Evolutionary conservation across 2,888 invertebrate genomes (phyloP), one percentile per base, ranked within the genome.

Genomic region (Brenthis daphne): DNA sequence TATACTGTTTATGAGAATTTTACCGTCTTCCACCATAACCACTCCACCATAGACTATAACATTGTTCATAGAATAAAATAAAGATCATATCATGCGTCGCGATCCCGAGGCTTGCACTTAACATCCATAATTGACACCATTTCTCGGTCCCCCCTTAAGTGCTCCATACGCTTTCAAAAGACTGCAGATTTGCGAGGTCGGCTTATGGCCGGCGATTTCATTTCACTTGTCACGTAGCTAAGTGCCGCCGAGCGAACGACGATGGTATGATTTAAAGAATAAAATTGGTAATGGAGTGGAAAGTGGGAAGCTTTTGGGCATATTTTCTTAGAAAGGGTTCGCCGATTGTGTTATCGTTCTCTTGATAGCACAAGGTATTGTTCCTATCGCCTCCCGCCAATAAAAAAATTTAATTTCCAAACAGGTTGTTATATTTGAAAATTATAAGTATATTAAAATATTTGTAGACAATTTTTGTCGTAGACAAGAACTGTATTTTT

Each of bases 251-350:
- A 77, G 50, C 43, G 88, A 90, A 89, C 89, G 89, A 85, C 51
- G 51, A 53, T 82, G 83, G 85, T 88, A 85, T 85, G 85, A 88
- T 89, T 90, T 85, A 83, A 85, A 82, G 81, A 89, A 90, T 91
- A 88, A 90, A 90, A 89, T 87, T 88, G 89, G 87, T 89, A 91
- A 92, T 92, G 91, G 91, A 85, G 81, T 85, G 91, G 90, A 92
- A 91, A 88, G 83, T 80, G 82, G 80, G 77, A 83, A 83, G 80
- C 79, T 81, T 78, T 78, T 73, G 73, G 77, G 70, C 80, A 76
- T 82, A 78, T 81, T 83, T 85, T 77, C 78, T 79, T 76, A 75
- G 76, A 77, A 75, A 80, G 80, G 79, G 80, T 71, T 71, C 48
- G n/a, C 24, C 48, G 29, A 58, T 58, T 58, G 8, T 16, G n/a